Base-by-base conservation (phyloP, 2,797 vertebrate species). In the Carcharodon carcharias region DNA sequence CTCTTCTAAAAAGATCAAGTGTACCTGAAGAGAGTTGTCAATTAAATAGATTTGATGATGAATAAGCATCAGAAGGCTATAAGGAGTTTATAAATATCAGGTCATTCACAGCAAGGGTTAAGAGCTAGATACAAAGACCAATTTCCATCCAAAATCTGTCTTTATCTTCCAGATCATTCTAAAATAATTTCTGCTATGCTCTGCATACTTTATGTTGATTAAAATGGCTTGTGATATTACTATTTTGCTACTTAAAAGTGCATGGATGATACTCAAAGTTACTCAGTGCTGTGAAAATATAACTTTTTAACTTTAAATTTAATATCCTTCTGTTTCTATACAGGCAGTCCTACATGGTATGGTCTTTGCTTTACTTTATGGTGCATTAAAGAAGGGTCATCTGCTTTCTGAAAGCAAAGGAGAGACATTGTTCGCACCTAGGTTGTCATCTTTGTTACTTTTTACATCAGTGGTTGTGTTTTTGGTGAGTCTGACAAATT, bases 291-390 rank as follows among this genome's bases (percentile, higher is more conserved):
- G 6, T 93, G 21, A n/a, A 94, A 94, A 23, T 63, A 61, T 45
- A 94, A 50, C 92, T 65, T 61, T 35, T 58, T n/a, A 1, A 16
- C 26, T 31, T 71, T 50, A 31, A 73, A 31, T 54, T 73, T 56
- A 8, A 50, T 95, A 26, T 16, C 73, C 35, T 65, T 87, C 4
- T 96, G 50, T 96, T 97, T 91, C 96, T 96, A 96, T 97, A 4
- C 97, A 99, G 99, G 99, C 98, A 23, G 98, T 99, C 97, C 98
- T 99, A 96, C 98, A 99, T 54, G 99, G 99, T 50, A 99, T 99
- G 99, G 96, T 99, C 28, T 99, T 99, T 97, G 99, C 99, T 97
- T 99, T 99, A 97, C 96, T 99, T 97, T 99, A 99, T 97, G 97
- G 99, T 98, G 98, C 98, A 96, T 97, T 99, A 96, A 99, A 99